These are phyloP conservation scores for Pelobates cultripes DNA, from an alignment of 2,797 vertebrate genomes.

Conservation along the genomic window DNA sequence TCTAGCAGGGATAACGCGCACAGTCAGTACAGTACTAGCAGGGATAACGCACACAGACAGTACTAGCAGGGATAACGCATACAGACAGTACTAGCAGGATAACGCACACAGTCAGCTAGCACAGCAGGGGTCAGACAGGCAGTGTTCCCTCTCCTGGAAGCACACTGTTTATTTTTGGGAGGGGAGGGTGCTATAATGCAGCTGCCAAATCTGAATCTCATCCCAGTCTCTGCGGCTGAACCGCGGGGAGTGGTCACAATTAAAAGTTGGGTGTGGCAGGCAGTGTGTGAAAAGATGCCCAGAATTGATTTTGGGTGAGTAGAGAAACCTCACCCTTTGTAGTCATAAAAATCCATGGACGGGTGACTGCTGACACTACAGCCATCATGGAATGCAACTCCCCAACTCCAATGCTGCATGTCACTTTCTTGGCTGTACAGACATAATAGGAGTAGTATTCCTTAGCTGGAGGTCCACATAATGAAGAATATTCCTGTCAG, in stretches of 20 bases:
- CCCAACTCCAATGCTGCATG: no score
- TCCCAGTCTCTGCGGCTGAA: conserved; percentile 39
- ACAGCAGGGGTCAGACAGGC: conserved; percentile 25
- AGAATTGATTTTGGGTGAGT: conserved; percentile 2
- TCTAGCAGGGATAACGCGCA: background rate
- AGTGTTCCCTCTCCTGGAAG: conserved; percentile 10
- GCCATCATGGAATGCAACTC: no score
- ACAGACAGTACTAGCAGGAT: background rate
- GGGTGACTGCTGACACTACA: no score
- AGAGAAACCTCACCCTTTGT: background rate
- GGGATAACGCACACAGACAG: background rate
- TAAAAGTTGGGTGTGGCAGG: conserved; percentile 35
- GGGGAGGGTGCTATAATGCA: conserved; percentile 23
- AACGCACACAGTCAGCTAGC: background rate
- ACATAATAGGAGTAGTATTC: no score
- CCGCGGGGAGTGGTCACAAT: conserved; percentile 28
- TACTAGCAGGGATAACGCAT: background rate
- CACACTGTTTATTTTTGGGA: conserved; percentile 39
- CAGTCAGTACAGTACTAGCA: background rate
- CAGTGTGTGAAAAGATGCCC: conserved; percentile 36
- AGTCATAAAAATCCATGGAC: no score
- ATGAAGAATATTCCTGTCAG: no score
- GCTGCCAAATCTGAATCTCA: conserved; percentile 33
- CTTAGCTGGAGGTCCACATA: no score
- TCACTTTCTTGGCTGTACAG: no score